Base-by-base conservation (phyloP, 2,113 vertebrate species). In the Centropus bengalensis region DNA sequence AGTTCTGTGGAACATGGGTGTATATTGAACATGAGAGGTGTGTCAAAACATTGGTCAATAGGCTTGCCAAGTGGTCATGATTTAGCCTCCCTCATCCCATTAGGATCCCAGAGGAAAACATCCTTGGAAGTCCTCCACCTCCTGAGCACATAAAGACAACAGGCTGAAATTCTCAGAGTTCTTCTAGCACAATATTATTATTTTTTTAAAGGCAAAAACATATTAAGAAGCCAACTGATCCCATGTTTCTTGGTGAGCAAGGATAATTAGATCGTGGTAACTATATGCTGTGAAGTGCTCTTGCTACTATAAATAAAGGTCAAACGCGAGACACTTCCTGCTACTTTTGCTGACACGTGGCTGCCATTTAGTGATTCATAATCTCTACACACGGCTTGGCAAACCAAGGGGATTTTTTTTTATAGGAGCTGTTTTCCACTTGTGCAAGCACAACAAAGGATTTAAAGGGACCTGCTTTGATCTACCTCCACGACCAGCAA, bases 271-370 rank as follows among this genome's bases (percentile, higher is more conserved):
- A 45, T 71, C 13, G 1, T 24, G 6, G 5, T 66, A 92, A 77
- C 86, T 82, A n/a, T 82, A 81, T 3, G 45, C 42, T 42, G 51
- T 2, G 0, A 49, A 93, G 59, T 9, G 32, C 47, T 93, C 77
- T 64, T 66, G 95, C 84, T 92, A 12, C 83, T 84, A 86, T 28
- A 93, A 95, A 94, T 93, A 96, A 93, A 97, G 92, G 93, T 96
- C 97, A 96, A 91, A 94, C 6, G 9, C 77, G 88, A 96, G 93
- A 66, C 89, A 44, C 93, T 97, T 97, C 96, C 97, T 95, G 93
- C 91, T 96, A 79, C 86, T 91, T 94, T 86, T 93, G 92, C 96
- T 95, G 96, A 92, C 96, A 95, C 89, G 92, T 94, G 97, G 96
- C 96, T 93, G 95, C 96, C 93, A 90, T 95, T 93, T 80, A 95